Evolutionary conservation across 2,113 vertebrate genomes (phyloP), one percentile per base, ranked within the genome.

Genomic region (Mesoclemmys tuberculata): DNA sequence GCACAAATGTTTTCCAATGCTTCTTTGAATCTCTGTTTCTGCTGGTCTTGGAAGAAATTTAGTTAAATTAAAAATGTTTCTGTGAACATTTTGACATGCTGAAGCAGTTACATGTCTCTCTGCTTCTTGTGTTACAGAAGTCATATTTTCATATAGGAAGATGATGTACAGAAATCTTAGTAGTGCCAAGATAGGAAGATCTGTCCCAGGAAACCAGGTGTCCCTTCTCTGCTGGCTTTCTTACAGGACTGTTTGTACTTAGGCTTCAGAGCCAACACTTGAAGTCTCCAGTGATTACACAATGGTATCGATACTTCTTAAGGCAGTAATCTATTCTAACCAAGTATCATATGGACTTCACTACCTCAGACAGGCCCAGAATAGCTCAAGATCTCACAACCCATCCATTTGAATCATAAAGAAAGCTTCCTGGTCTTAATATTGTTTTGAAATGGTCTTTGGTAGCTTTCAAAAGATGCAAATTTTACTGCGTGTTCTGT

Each of bases 361-460:
- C 56, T 64, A 64, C 31, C 31, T 64, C 61, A 18, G 82, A 80
- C 58, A 71, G 61, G 90, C 74, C 82, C 90, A 5, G 92, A 71
- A 75, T 90, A 71, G 58, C 52, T 95, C 51, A 80, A 89, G 52
- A 81, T n/a, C 22, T 86, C 84, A 46, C 18, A 56, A 55, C 49
- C 87, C 85, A 90, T 85, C 85, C 92, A 27, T 82, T 93, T 64
- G 92, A 94, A 75, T 89, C 83, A 80, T 88, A 85, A 49, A 97
- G 46, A 64, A 35, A 64, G 31, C 31, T 74, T 84, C 88, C 54
- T 87, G 31, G 8, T 84, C 31, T 16, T 84, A 29, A 8, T 52
- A 75, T 51, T 95, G 64, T 49, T 93, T 31, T 80, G 64, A 49
- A 91, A 54, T 91, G 56, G 58, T 75, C 68, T 92, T 1, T 0